Base-by-base conservation (phyloP, 2,888 invertebrate species). In the Micropterix aruncella region DNA sequence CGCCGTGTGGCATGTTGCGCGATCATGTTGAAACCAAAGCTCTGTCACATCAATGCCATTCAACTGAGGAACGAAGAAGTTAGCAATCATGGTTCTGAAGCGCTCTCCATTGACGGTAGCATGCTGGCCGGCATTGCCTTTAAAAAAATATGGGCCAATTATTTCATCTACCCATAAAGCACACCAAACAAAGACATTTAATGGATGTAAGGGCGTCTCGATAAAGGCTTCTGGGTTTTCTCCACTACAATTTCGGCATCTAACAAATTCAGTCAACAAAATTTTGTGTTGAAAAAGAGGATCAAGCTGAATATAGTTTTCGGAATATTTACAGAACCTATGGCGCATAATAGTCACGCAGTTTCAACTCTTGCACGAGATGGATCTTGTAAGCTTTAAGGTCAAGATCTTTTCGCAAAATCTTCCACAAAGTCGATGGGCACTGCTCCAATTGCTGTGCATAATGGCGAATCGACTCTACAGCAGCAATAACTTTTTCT, bases 11-110 rank as follows among this genome's bases (percentile, higher is more conserved):
- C n/a, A n/a, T n/a, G n/a, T n/a, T n/a, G n/a, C n/a, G n/a, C n/a
- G n/a, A 15, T 38, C 38, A 9, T 38, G 38, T 38, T 38, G 38
- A 38, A 38, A 42, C 19, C n/a, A 5, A 37, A 39, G 38, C n/a
- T 46, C n/a, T n/a, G n/a, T 19, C 18, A 47, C 47, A 46, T 46
- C 19, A 46, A 47, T 4, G 36, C 40, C 46, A 47, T 46, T 19
- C 5, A 48, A 50, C 40, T 49, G 38, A 18, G 41, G 43, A 46
- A 17, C 43, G 27, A 48, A 47, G 45, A 50, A 50, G 18, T 48
- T 37, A 38, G 19, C 47, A 18, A 45, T 47, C 47, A 48, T 48
- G n/a, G 43, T 19, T 43, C 46, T 27, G 40, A 48, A 48, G 27
- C 48, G 39, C 40, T 46, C 49, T 40, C 44, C 16, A 18, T 19